Conservation (phyloP, 2,113 vertebrate genomes). For the Neogale vison region DNA sequence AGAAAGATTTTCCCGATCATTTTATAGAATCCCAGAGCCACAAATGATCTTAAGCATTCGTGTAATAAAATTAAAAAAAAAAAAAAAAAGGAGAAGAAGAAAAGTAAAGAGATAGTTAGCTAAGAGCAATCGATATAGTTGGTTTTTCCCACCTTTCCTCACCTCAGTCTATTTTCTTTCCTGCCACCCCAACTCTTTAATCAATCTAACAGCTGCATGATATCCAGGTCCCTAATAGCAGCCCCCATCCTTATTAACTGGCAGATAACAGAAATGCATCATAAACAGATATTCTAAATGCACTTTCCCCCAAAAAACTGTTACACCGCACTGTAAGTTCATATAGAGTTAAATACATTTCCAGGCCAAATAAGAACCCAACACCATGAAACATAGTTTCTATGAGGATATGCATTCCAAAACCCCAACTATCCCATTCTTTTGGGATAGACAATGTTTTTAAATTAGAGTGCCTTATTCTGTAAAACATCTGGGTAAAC, state of each 20-base stretch:
- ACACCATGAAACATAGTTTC: slow-evolving; percentile 29
- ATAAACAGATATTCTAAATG: slow-evolving; percentile 15
- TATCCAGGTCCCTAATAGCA: neutral
- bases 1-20: neutral
- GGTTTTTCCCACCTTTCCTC: neutral
- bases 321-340: neutral
- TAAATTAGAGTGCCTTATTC: slow-evolving; percentile 19
- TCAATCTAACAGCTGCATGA: neutral
- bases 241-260: neutral
- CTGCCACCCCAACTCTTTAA: neutral
- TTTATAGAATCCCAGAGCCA: neutral
- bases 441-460: neutral
- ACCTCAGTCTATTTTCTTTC: neutral
- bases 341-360: slow-evolving; percentile 25
- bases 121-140: neutral
- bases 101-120: neutral
- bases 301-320: neutral
- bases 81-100: neutral
- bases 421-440: slow-evolving; percentile 12
- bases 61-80: neutral
- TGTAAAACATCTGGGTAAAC: slow-evolving; percentile 38
- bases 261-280: neutral
- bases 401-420: slow-evolving; percentile 10
- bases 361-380: neutral
- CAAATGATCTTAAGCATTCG: neutral